phyloP scores from a whole-genome alignment of 2,113 vertebrate genomes.

The Heloderma charlesbogerti region DNA sequence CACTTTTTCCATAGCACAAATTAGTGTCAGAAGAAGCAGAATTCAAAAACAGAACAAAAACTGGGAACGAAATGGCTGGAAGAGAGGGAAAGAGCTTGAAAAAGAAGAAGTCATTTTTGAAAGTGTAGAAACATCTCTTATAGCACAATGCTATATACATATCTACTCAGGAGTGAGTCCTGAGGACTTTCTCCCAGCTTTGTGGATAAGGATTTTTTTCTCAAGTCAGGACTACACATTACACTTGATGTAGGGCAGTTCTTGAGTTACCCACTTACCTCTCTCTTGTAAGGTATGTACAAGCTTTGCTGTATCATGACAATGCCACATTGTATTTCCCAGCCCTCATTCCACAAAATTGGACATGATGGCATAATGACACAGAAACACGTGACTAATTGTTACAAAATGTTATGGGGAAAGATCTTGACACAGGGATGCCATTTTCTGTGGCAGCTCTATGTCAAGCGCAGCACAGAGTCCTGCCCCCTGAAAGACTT shows the following conservation, averaged over 20 bases:
- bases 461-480: neutral
- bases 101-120: neutral
- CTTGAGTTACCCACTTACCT: neutral
- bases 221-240: neutral
- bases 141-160: neutral
- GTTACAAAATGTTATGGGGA: neutral
- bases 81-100: neutral
- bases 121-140: neutral
- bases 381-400: neutral
- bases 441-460: neutral
- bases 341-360: neutral
- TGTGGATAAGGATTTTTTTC: too few species aligned
- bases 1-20: neutral
- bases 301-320: neutral
- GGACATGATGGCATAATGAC: neutral
- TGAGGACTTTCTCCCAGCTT: neutral
- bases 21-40: neutral
- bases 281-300: neutral
- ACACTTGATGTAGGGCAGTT: neutral
- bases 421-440: neutral
- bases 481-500: neutral
- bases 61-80: neutral
- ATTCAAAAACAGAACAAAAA: neutral
- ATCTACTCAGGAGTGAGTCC: neutral
- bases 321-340: neutral